Evolutionary conservation across 2,113 vertebrate species (phyloP).

Genomic region (Uria aalge): DNA sequence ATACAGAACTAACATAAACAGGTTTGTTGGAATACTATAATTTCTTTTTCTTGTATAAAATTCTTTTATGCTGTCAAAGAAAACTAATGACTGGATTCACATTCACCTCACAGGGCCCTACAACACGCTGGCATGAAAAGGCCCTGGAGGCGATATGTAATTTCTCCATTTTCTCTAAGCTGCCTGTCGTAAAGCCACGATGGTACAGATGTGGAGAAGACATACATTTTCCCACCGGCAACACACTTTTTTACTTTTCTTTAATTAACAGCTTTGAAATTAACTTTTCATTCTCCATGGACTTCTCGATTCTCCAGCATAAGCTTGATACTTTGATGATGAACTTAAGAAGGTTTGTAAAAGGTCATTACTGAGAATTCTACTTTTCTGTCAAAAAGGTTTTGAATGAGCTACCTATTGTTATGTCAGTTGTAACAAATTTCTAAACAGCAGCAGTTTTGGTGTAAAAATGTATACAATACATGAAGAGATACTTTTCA

Average conservation of each 20-base stretch:
- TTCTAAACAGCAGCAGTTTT: neutral
- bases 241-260: neutral
- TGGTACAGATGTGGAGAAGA: neutral
- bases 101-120: neutral
- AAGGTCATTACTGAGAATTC: neutral
- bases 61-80: neutral
- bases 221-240: neutral
- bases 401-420: neutral
- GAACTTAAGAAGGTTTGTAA: neutral
- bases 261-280: constrained; percentile 47
- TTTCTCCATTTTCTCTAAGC: neutral
- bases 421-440: neutral
- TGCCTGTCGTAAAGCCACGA: neutral
- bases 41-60: neutral
- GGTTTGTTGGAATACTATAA: neutral
- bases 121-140: neutral
- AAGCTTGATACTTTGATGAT: neutral
- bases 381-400: neutral
- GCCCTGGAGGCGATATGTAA: neutral
- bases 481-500: neutral
- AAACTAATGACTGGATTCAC: neutral
- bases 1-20: neutral
- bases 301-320: neutral
- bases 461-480: neutral
- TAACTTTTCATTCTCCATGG: neutral